Percentiles rank a stretch among this genome's conserved stretches.
phyloP scores from a whole-genome alignment of 1,140 invertebrate genomes.

The Diabrotica virgifera region DNA sequence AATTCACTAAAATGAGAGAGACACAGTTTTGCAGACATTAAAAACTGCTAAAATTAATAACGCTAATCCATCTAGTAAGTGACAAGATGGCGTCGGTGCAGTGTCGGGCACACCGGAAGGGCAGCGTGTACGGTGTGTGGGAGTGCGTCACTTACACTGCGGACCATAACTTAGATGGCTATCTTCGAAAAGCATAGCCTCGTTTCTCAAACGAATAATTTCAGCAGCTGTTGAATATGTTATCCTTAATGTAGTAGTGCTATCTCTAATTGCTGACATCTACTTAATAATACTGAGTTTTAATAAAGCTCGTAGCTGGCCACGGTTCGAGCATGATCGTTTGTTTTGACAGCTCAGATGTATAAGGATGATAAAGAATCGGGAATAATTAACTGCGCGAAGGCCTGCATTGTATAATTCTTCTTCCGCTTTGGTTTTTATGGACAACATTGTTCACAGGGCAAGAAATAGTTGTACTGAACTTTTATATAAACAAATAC shows the following conservation, averaged over 20 bases:
- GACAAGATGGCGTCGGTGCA: background rate
- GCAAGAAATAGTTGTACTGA: no score
- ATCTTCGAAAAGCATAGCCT: conserved; percentile 15
- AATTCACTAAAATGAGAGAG: no score
- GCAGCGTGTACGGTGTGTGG: conserved; percentile 6
- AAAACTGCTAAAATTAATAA: background rate
- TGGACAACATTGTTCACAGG: no score
- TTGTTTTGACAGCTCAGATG: conserved; percentile 18
- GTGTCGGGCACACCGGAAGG: conserved; percentile 2
- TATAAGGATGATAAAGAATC: conserved; percentile 9
- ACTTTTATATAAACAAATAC: no score
- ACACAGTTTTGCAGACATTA: no score
- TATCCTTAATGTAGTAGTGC: conserved; percentile 13
- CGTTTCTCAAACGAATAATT: conserved; percentile 19
- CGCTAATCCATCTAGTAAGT: background rate
- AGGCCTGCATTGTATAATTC: no score
- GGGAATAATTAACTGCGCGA: background rate
- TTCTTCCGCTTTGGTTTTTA: no score
- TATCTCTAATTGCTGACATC: conserved; percentile 21
- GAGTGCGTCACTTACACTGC: conserved; percentile 14
- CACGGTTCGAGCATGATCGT: conserved; percentile 14
- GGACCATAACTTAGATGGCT: conserved; percentile 15
- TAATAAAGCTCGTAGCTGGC: conserved; percentile 12
- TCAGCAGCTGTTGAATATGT: conserved; percentile 21
- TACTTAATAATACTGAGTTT: conserved; percentile 18